Base-by-base conservation (phyloP, 2,888 invertebrate genomes). In the Athalia rosae region DNA sequence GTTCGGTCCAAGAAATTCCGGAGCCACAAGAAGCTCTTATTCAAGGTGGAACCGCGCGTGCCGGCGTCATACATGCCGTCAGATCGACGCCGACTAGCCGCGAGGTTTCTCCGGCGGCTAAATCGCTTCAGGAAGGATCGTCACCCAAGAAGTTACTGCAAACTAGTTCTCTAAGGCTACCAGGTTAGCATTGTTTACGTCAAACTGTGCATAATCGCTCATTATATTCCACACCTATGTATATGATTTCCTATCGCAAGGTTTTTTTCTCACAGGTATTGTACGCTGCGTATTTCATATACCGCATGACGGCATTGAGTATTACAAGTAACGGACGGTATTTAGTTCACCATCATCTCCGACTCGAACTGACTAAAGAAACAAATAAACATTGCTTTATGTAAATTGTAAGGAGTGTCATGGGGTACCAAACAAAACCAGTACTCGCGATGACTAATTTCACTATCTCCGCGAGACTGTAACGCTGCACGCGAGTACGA, bases 1-100 rank as follows among this genome's bases (percentile, higher is more conserved):
- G 95, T 88, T 93, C 93, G 28, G 89, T 90, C 66, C 91, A 90
- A 84, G 89, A 88, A 78, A 86, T 86, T 90, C 92, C 85, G 90
- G 92, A 87, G 90, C 92, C 77, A 89, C 92, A 80, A 90, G 92
- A 83, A 90, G 91, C 80, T 89, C 90, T 76, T 89, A 91, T 73
- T 91, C 92, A 84, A 88, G 91, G 73, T 90, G 92, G 77, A 89
- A 79, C 83, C 61, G 80, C 83, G 28, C 84, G 84, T 58, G 83
- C 84, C 59, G 84, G 85, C 9, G 82, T 87, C 4, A 85, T 87
- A 13, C 87, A 88, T 76, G 82, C 85, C 13, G 86, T 86, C 4
- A 84, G 87, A 69, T 89, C 89, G 50, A 88, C 87, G 7, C 89
- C 89, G 67, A 85, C 87, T 4, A 88, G 89, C 81, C 85, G 89